Conservation (phyloP, 2,113 vertebrate genomes). For the Paraplagusia blochii region DNA sequence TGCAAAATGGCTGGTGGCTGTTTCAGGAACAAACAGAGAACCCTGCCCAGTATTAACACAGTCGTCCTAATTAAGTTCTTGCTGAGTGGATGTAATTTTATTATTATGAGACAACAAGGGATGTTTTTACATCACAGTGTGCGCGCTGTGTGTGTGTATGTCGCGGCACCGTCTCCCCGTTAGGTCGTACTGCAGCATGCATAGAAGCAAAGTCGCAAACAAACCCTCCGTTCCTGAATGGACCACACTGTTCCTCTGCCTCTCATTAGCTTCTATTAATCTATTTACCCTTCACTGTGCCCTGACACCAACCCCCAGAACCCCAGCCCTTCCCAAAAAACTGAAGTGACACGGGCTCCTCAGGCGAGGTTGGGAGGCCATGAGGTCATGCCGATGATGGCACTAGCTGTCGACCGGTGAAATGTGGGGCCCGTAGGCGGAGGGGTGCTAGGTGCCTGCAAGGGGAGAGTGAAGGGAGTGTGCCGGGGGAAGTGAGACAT, state of each 20-base stretch:
- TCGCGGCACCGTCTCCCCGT: background rate
- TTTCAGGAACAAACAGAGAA: background rate
- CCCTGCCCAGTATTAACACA: background rate
- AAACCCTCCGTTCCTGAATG: conserved; percentile 13
- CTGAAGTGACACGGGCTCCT: conserved; percentile 75
- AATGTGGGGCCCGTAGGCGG: conserved; percentile 66
- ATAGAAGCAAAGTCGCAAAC: conserved; percentile 2
- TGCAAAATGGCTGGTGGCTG: conserved; percentile 2
- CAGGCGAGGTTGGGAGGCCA: conserved; percentile 70
- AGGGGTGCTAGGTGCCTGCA: conserved; percentile 65
- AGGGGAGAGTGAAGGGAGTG: conserved; percentile 67
- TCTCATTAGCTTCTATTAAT: conserved; percentile 78
- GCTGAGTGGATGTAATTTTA: background rate
- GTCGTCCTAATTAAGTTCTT: background rate
- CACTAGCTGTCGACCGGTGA: conserved; percentile 72
- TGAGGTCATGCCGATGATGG: conserved; percentile 74
- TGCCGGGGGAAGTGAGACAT: conserved; percentile 77
- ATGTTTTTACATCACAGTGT: background rate
- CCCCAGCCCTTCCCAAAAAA: conserved; percentile 61
- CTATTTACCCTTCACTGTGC: conserved; percentile 70
- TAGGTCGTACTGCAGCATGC: background rate
- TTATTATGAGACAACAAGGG: background rate
- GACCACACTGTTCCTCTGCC: conserved; percentile 32
- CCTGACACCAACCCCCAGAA: conserved; percentile 64
- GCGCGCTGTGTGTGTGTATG: background rate